A percentile compares a stretch with the other conserved stretches of the same genome.
Conservation (phyloP, 2,797 vertebrate genomes). For the Darevskia nairensis region DNA sequence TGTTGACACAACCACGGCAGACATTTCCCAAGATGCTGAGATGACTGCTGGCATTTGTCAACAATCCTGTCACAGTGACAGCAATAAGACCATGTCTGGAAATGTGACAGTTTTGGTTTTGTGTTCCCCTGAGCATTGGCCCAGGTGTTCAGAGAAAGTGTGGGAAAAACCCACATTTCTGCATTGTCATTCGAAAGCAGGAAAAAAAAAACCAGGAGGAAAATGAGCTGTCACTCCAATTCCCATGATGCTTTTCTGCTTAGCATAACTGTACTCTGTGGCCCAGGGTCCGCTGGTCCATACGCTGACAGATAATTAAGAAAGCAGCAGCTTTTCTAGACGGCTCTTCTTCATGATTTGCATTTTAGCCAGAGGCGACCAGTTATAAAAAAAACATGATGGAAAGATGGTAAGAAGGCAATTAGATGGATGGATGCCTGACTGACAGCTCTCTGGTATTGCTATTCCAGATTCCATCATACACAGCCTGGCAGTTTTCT, state of each 20-base stretch:
- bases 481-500: slow-evolving; percentile 84
- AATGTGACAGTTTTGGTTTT: slow-evolving; percentile 91
- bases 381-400: slow-evolving; percentile 99
- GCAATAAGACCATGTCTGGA: slow-evolving; percentile 91
- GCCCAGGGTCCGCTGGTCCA: slow-evolving; percentile 92
- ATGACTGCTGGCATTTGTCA: slow-evolving; percentile 99
- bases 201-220: slow-evolving; percentile 86
- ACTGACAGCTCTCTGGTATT: slow-evolving; percentile 98
- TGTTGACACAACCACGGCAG: slow-evolving; percentile 99
- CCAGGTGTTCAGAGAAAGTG: slow-evolving; percentile 89
- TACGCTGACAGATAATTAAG: slow-evolving; percentile 99
- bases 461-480: slow-evolving; percentile 88
- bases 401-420: slow-evolving; percentile 99
- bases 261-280: slow-evolving; percentile 96
- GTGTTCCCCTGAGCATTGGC: slow-evolving; percentile 88
- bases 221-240: slow-evolving; percentile 99
- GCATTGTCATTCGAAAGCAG: slow-evolving; percentile 92
- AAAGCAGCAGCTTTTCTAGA: slow-evolving; percentile 95
- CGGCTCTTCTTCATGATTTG: slow-evolving; percentile 94
- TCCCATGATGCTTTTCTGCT: slow-evolving; percentile 99
- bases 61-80: slow-evolving; percentile 98
- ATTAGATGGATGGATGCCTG: slow-evolving; percentile 99
- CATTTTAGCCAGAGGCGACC: slow-evolving; percentile 99
- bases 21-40: slow-evolving; percentile 99
- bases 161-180: slow-evolving; percentile 91